Evolutionary conservation across 2,113 vertebrate species (phyloP), one percentile per base, ranked within the genome.

Genomic region (Melozone crissalis): DNA sequence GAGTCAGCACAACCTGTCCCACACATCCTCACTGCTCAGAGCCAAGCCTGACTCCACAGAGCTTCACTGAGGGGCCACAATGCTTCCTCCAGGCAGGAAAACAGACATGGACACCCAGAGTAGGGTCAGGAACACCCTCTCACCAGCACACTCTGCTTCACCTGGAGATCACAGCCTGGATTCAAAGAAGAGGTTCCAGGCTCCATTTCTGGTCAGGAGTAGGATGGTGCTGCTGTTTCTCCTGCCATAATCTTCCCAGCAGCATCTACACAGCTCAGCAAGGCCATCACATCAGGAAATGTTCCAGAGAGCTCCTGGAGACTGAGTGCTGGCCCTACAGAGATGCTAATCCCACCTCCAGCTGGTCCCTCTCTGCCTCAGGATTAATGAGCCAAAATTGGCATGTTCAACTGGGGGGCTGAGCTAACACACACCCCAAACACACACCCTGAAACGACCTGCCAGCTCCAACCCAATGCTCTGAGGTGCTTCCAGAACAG

Each of bases 91-190:
- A 51, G 44, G 47, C 73, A 46, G 69, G 15, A 74, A 57, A 62
- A 22, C 51, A 41, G 30, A 33, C 66, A n/a, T 2, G 1, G 52
- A 49, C 59, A 73, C 15, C 27, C 43, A 61, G 31, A 68, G 58
- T 21, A 61, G 66, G 44, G 23, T 75, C 11, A 5, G 39, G 51
- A 72, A 31, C 67, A 35, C n/a, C 39, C 26, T 62, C 30, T 20
- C 12, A 87, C 24, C 62, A 72, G 23, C 30, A 63, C 1, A 2
- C 27, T n/a, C 75, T 74, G 79, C 75, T 85, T 26, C 71, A 94
- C 41, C 39, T 2, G 0, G 23, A 66, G 31, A 39, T 35, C 47
- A 44, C 3, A 5, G 31, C 3, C 2, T 5, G 35, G 58, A 41
- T 58, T 67, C 19, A 9, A 47, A 47, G 41, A 39, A 54, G 49